Conservation (phyloP, 2,888 invertebrate genomes). For the Ochropleura plecta region DNA sequence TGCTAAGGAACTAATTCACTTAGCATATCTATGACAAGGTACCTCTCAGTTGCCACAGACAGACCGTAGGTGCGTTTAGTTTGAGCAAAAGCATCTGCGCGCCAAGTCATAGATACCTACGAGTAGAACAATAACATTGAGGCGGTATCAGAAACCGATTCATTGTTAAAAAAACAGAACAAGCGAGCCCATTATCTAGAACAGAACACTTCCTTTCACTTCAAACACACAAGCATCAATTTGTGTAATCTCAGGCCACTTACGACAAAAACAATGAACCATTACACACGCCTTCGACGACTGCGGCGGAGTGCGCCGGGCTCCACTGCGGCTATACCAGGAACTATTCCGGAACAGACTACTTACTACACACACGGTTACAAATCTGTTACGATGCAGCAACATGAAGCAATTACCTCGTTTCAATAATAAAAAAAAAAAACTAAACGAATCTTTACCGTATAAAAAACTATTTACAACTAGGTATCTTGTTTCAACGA, state of each 20-base stretch:
- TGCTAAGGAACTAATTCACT: slow-evolving; percentile 72
- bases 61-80: slow-evolving; percentile 52
- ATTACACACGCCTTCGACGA: slow-evolving; percentile 77
- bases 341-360: slow-evolving; percentile 38
- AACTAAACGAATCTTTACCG: slow-evolving; percentile 22
- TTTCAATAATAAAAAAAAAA: slow-evolving; percentile 24
- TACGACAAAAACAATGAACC: slow-evolving; percentile 85
- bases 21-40: slow-evolving; percentile 43
- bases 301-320: slow-evolving; percentile 34
- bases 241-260: slow-evolving; percentile 83
- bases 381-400: slow-evolving; percentile 34
- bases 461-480: slow-evolving; percentile 37
- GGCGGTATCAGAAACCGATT: slow-evolving; percentile 65
- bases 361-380: slow-evolving; percentile 33
- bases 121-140: slow-evolving; percentile 38
- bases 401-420: slow-evolving; percentile 34
- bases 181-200: slow-evolving; percentile 77
- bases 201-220: slow-evolving; percentile 84
- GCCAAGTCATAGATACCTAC: slow-evolving; percentile 43
- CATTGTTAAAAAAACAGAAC: slow-evolving; percentile 79
- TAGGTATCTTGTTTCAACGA: slow-evolving; percentile 45
- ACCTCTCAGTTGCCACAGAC: slow-evolving; percentile 58
- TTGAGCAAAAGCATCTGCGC: slow-evolving; percentile 16
- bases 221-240: slow-evolving; percentile 81
- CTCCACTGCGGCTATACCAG: slow-evolving; percentile 35